These are phyloP conservation scores for Gastracanthus pulcherrimus DNA, from an alignment of 2,888 invertebrate genomes.

Conservation along the genomic window DNA sequence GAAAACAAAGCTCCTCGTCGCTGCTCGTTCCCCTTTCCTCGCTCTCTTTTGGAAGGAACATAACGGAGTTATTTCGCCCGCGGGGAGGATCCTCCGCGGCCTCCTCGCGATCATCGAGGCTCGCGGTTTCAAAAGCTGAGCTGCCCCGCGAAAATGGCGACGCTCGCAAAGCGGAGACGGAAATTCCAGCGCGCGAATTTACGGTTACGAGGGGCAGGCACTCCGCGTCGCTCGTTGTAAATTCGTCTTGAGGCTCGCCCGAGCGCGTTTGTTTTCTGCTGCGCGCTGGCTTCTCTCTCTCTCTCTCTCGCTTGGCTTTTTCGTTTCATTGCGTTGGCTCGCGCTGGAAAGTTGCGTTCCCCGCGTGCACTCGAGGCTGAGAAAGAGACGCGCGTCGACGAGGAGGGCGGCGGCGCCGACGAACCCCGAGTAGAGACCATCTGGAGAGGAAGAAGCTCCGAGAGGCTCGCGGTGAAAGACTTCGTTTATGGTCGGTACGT, in stretches of 20 bases:
- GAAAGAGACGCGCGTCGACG: no score
- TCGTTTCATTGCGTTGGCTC: no score
- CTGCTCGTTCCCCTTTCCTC: background rate
- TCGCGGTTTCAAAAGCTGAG: no score
- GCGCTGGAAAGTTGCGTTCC: background rate
- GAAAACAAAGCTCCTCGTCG: background rate
- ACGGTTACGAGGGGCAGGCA: background rate
- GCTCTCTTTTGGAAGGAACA: background rate
- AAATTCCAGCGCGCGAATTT: slow-evolving; percentile 13
- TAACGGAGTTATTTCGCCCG: background rate
- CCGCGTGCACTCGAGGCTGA: no score
- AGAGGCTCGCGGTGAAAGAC: slow-evolving; percentile 15
- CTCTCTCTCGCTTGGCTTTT: no score
- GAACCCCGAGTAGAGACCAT: slow-evolving; percentile 6
- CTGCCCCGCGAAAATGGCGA: no score
- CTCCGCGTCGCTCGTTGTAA: background rate
- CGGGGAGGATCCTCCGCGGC: background rate
- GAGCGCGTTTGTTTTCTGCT: no score
- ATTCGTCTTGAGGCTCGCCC: no score
- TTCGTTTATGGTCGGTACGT: slow-evolving; percentile 28
- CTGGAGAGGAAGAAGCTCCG: slow-evolving; percentile 40
- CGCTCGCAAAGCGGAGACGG: slow-evolving; percentile 14
- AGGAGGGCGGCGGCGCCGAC: background rate
- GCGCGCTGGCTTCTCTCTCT: no score
- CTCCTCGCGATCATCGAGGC: no score